A percentile compares a stretch with the other conserved stretches of the same genome.
Conservation (phyloP, 2,888 invertebrate genomes). For the Diploptera punctata region DNA sequence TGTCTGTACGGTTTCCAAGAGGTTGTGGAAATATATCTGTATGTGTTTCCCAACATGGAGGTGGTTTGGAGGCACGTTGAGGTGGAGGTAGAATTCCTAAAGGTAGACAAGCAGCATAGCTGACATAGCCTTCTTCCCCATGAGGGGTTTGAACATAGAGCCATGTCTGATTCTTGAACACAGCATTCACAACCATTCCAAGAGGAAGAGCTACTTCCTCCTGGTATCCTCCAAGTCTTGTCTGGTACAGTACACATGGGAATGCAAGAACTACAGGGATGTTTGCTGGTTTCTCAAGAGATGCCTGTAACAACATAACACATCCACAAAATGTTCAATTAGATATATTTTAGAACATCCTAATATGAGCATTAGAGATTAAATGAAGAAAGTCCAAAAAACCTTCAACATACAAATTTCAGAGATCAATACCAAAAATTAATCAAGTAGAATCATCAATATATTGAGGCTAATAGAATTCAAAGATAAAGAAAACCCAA, state of each 20-base stretch:
- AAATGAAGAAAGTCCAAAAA: too few relatives aligned
- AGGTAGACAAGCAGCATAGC: constrained; percentile 78
- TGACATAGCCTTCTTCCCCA: constrained; percentile 82
- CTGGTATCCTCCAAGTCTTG: constrained; percentile 48
- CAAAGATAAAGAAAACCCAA: too few relatives aligned
- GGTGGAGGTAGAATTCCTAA: constrained; percentile 72
- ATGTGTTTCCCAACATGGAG: constrained; percentile 82
- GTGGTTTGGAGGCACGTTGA: constrained; percentile 59
- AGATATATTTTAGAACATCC: too few relatives aligned
- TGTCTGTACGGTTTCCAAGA: constrained; percentile 76
- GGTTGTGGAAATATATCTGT: constrained; percentile 83
- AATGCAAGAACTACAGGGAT: constrained; percentile 73
- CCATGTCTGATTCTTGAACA: constrained; percentile 86
- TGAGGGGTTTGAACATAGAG: constrained; percentile 86
- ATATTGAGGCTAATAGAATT: too few relatives aligned
- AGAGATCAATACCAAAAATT: too few relatives aligned
- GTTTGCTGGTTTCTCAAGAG: constrained; percentile 81
- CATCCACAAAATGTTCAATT: too few relatives aligned
- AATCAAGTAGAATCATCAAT: too few relatives aligned
- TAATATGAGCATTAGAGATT: too few relatives aligned
- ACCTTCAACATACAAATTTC: too few relatives aligned
- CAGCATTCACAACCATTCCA: constrained; percentile 86
- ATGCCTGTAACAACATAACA: constrained; percentile 67
- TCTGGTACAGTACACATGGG: constrained; percentile 50
- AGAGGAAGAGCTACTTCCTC: constrained; percentile 59